phyloP scores from a whole-genome alignment of 2,888 invertebrate genomes.

The Drosophila lutescens region DNA sequence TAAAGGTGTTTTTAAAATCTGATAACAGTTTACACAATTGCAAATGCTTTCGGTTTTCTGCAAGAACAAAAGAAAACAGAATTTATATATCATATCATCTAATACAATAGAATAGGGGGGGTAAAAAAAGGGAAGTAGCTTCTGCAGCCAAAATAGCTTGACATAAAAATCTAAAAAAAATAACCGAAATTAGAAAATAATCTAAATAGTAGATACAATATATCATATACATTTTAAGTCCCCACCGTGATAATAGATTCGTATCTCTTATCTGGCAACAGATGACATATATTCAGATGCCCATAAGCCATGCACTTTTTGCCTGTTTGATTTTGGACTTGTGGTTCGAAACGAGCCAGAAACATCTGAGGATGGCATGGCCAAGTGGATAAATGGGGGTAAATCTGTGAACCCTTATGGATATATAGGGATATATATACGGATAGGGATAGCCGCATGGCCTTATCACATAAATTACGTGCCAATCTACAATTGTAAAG shows the following conservation, averaged over 20 bases:
- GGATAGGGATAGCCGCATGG: too few species aligned
- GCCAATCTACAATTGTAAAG: constrained; percentile 42
- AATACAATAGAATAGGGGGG: too few species aligned
- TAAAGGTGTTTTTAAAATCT: not conserved
- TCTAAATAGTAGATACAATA: too few species aligned
- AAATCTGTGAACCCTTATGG: constrained; percentile 15
- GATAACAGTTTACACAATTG: not conserved
- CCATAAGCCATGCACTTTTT: not conserved
- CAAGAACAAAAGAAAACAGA: too few species aligned
- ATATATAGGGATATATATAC: not conserved
- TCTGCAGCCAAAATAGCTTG: too few species aligned
- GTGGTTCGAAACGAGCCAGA: not conserved
- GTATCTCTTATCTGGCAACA: not conserved
- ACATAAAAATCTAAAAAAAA: too few species aligned
- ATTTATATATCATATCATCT: too few species aligned
- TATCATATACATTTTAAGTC: not conserved
- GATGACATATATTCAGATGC: not conserved
- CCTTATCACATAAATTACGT: constrained; percentile 39
- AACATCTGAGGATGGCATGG: not conserved
- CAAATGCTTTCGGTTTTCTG: too few species aligned
- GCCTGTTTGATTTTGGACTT: not conserved
- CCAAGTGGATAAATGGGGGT: not conserved
- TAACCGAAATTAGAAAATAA: too few species aligned
- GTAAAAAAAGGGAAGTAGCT: too few species aligned
- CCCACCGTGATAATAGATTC: not conserved